Conservation (phyloP, 2,888 invertebrate species). For the Eilema griseolum region DNA sequence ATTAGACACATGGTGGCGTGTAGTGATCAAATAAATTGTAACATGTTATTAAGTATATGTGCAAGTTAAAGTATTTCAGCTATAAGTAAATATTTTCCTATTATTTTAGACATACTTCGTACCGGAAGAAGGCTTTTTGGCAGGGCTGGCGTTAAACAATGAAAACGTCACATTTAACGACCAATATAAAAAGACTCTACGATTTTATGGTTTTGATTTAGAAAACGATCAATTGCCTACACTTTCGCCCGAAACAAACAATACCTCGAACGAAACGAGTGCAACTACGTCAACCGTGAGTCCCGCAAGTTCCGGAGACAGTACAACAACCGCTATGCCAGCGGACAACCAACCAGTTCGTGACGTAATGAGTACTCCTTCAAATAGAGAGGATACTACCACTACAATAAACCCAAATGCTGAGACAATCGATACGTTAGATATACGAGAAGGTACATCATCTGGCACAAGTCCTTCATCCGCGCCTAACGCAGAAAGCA, state of each 20-base stretch:
- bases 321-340: conserved; percentile 47
- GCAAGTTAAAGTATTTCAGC: not conserved
- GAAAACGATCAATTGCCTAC: conserved; percentile 78
- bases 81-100: not conserved
- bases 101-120: conserved; percentile 92
- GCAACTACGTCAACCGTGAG: conserved; percentile 43
- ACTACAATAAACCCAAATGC: conserved; percentile 62
- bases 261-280: conserved; percentile 55
- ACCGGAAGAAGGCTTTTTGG: conserved; percentile 93
- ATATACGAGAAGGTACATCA: conserved; percentile 60
- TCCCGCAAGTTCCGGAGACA: conserved; percentile 36
- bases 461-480: conserved; percentile 59
- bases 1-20: not conserved
- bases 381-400: conserved; percentile 67
- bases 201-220: conserved; percentile 94
- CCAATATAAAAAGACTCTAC: conserved; percentile 91
- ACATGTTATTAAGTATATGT: not conserved
- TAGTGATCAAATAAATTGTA: not conserved
- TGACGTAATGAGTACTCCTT: conserved; percentile 61
- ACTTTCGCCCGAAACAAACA: conserved; percentile 58
- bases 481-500: conserved; percentile 66
- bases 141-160: conserved; percentile 92
- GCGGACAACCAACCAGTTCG: conserved; percentile 54
- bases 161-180: conserved; percentile 92
- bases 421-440: conserved; percentile 61